Percentiles rank a stretch among this genome's conserved stretches.
Conservation (phyloP, 2,797 vertebrate genomes). For the Trachurus trachurus region DNA sequence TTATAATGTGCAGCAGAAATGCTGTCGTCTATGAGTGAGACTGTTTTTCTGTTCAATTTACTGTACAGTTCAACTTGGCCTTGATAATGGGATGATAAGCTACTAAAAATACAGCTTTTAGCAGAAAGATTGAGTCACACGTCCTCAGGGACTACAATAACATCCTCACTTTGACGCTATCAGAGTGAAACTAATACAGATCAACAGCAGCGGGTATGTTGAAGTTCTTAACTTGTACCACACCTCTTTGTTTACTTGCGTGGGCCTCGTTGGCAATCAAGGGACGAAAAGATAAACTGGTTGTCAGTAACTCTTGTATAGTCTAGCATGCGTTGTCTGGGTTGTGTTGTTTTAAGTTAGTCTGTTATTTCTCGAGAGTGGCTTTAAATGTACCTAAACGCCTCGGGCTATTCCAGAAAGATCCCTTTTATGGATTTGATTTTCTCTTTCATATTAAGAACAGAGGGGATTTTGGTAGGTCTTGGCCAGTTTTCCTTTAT, state of each 20-base stretch:
- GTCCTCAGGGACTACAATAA: slow-evolving; percentile 25
- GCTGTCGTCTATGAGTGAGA: slow-evolving; percentile 5
- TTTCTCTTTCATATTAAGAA: slow-evolving; percentile 31
- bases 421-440: slow-evolving; percentile 35
- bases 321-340: slow-evolving; percentile 21
- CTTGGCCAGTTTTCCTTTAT: slow-evolving; percentile 42
- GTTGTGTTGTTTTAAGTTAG: slow-evolving; percentile 22
- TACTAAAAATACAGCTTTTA: slow-evolving; percentile 54
- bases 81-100: slow-evolving; percentile 46
- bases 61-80: not conserved
- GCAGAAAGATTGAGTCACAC: slow-evolving; percentile 26
- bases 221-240: slow-evolving; percentile 3
- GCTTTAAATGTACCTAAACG: slow-evolving; percentile 29
- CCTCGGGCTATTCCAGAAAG: slow-evolving; percentile 3
- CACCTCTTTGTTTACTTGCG: slow-evolving; percentile 15
- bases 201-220: slow-evolving; percentile 21
- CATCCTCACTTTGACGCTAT: slow-evolving; percentile 18
- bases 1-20: not conserved
- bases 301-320: slow-evolving; percentile 23
- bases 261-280: not conserved
- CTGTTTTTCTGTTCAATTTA: slow-evolving; percentile 2
- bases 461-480: slow-evolving; percentile 29
- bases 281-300: slow-evolving; percentile 14
- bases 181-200: slow-evolving; percentile 11
- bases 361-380: slow-evolving; percentile 34